phyloP scores from a whole-genome alignment of 2,797 vertebrate genomes.

The Melanotaenia parkinsoni region DNA sequence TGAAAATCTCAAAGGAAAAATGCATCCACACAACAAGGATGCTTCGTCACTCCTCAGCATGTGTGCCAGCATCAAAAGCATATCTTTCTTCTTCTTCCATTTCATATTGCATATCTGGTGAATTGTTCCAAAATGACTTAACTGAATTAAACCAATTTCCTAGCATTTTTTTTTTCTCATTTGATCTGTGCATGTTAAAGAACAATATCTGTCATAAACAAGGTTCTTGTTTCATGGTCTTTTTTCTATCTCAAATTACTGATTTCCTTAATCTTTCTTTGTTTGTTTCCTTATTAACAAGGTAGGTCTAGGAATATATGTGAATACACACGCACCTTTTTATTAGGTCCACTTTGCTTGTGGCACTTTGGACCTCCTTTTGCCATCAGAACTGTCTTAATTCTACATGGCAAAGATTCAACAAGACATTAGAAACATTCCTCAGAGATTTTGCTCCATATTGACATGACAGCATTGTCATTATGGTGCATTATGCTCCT shows the following conservation, averaged over 20 bases:
- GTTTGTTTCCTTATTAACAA: neutral
- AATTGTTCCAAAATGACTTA: constrained; percentile 20
- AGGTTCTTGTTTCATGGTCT: neutral
- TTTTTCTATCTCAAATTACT: neutral
- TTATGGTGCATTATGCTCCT: constrained; percentile 38
- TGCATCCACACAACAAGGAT: neutral
- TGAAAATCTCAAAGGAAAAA: constrained; percentile 29
- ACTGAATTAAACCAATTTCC: constrained; percentile 31
- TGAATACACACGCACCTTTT: neutral
- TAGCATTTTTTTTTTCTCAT: constrained; percentile 17
- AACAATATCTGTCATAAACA: neutral
- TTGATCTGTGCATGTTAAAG: neutral
- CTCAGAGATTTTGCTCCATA: neutral
- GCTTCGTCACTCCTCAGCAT: constrained; percentile 2
- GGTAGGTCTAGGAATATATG: neutral
- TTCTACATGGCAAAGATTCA: too few species aligned
- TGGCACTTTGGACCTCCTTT: neutral
- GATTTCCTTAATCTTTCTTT: neutral
- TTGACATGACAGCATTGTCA: neutral
- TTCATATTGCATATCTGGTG: constrained; percentile 4
- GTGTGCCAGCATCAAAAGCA: constrained; percentile 10
- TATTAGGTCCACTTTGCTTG: neutral
- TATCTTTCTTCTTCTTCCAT: constrained; percentile 13
- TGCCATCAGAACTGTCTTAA: neutral
- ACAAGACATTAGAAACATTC: too few species aligned